Base-by-base conservation (phyloP, 2,888 invertebrate species). In the Hololepta plana region DNA sequence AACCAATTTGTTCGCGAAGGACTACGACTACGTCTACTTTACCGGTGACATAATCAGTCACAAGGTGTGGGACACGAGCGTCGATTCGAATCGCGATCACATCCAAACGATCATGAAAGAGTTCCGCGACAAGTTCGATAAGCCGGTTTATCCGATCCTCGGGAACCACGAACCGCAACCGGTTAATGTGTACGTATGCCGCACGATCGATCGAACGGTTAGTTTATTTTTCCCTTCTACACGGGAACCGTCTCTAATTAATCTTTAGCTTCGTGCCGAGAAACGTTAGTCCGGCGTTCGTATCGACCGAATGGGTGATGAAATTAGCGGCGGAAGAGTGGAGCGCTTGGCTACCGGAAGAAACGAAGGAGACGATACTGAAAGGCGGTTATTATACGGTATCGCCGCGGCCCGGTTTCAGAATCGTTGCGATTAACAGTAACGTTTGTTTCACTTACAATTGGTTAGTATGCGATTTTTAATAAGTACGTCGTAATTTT, bases 21-120 rank as follows among this genome's bases (percentile, higher is more conserved):
- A 36, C 15, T 17, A 38, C 12, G 70, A 72, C 35, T 62, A 64
- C 13, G 59, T 90, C 4, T 74, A 85, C 41, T 79, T 80, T 48
- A 81, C 88, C 11, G 91, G 91, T 2, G 91, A 91, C 45, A 64
- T 82, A 4, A 67, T 87, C 22, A 75, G 84, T 39, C 90, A 90
- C 45, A 72, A 75, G 34, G 65, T 84, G n/a, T 93, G 91, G 90
- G 70, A 71, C 37, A 88, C 88, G 3, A 67, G 72, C 0, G 54
- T 60, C 15, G 58, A 63, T 23, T 55, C 62, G 34, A 84, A 84
- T 40, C 52, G 60, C 2, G 50, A 61, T 2, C 61, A 64, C 34
- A 62, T 80, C 26, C 45, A 45, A 3, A 28, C 24, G 11, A 57
- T 53, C 11, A 29, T 17, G 9, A 17, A 12, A 8, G 17, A 12